These are phyloP conservation scores for Cervus canadensis DNA, from an alignment of 2,113 vertebrate genomes.

Conservation along the genomic window DNA sequence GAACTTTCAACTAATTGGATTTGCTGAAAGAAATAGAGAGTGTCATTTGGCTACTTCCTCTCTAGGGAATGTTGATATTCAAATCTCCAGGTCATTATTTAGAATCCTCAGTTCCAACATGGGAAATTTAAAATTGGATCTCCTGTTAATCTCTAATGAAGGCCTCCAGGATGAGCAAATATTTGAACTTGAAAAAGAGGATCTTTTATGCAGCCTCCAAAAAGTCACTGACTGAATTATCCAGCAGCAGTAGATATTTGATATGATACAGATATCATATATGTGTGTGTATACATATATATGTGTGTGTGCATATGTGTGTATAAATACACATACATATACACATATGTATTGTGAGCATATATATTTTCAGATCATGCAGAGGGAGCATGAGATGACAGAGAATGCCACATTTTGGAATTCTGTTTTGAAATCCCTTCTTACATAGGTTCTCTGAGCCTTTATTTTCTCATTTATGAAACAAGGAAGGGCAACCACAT, in stretches of 20 bases:
- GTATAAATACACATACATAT: background rate
- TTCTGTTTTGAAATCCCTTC: background rate
- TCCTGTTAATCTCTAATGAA: conserved; percentile 62
- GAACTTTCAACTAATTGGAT: conserved; percentile 62
- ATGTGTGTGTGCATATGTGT: fast-evolving
- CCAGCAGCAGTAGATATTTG: background rate
- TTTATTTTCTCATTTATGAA: background rate
- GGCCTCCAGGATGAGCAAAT: conserved; percentile 52
- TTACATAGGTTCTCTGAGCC: background rate
- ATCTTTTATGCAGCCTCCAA: conserved; percentile 13
- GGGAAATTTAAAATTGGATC: conserved; percentile 60
- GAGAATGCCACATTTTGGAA: background rate
- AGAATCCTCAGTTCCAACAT: conserved; percentile 50
- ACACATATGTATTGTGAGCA: background rate
- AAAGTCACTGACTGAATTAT: background rate
- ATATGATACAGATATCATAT: background rate
- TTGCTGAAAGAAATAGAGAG: conserved; percentile 58
- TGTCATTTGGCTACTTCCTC: conserved; percentile 57
- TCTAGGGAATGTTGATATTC: conserved; percentile 55
- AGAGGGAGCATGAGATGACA: background rate
- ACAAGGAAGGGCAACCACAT: background rate
- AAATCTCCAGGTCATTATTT: conserved; percentile 68
- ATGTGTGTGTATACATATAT: fast-evolving
- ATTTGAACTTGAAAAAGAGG: conserved; percentile 58
- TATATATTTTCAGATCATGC: background rate